A percentile compares a stretch with the other conserved stretches of the same genome.
These are phyloP conservation scores for Drosophila heteroneura DNA, from an alignment of 2,888 invertebrate genomes.

Conservation along the genomic window DNA sequence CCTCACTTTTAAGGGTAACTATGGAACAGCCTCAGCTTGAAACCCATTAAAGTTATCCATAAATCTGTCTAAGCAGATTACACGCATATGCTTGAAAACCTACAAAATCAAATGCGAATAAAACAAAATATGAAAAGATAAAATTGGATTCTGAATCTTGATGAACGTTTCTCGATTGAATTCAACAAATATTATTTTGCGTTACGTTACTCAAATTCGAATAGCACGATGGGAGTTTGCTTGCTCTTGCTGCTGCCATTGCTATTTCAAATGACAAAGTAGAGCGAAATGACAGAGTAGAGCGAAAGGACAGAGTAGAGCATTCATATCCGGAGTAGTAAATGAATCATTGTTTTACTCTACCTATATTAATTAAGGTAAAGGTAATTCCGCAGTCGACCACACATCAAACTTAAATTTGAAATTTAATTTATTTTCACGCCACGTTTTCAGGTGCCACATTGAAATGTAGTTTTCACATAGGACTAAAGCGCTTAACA, in stretches of 20 bases:
- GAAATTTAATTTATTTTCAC: slow-evolving; percentile 65
- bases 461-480: slow-evolving; percentile 69
- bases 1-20: slow-evolving; percentile 48
- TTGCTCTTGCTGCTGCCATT: not conserved
- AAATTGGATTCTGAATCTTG: not conserved
- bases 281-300: not conserved
- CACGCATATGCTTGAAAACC: slow-evolving; percentile 28
- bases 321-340: not conserved
- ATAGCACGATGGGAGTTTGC: not conserved
- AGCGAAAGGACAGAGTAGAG: not conserved
- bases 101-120: not conserved
- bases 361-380: not conserved
- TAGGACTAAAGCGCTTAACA: slow-evolving; percentile 59
- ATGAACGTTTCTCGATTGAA: too few relatives aligned
- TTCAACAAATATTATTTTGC: not conserved
- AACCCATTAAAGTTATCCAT: slow-evolving; percentile 6
- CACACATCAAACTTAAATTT: slow-evolving; percentile 1
- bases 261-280: not conserved
- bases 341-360: not conserved
- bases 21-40: slow-evolving; percentile 4
- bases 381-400: slow-evolving; percentile 25
- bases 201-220: not conserved
- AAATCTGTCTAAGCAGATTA: slow-evolving; percentile 30
- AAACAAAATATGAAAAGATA: not conserved
- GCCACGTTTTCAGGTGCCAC: slow-evolving; percentile 61